Base-by-base conservation (phyloP, 2,113 vertebrate genomes). In the Sander lucioperca region DNA sequence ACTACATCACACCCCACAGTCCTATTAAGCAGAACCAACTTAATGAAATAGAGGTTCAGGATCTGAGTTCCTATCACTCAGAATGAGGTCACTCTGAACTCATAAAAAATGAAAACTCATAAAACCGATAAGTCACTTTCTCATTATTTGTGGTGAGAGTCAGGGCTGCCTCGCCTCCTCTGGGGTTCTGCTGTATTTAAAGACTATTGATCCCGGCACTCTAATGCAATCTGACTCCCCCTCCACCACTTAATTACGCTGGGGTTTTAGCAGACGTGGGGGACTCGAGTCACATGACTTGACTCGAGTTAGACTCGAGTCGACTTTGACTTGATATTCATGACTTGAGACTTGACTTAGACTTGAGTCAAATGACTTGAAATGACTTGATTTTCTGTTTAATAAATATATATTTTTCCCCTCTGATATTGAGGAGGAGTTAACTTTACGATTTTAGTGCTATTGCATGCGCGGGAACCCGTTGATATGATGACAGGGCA, bases 191-290 rank as follows among this genome's bases (percentile, higher is more conserved):
- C 73, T 48, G 48, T 56, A 39, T 72, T 77, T 45, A 86, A 63
- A 62, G 45, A 62, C 27, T 73, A 91, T 91, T 85, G 92, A 92
- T 92, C 75, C 18, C 0, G 2, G 14, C 0, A 3, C 68, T 84
- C 48, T 66, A 78, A 90, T 77, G 65, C 77, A 87, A 82, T 84
- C 85, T 65, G 59, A 12, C 77, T 75, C 66, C 57, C 50, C 43
- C 53, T n/a, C 76, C 67, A 69, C 51, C 14, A 12, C 25, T 45
- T 86, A 86, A 74, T 76, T 83, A 89, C 21, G 27, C 59, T 2
- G 30, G 25, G 25, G 25, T 25, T 25, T 25, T 25, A 25, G 25
- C 25, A 25, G 2, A 25, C 25, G 25, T 25, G 25, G 25, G 25
- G 25, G 25, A 25, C 25, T 25, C 25, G 25, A 25, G 25, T 25